Conservation (phyloP, 2,888 invertebrate genomes). For the Pachliopta kotzebuea region DNA sequence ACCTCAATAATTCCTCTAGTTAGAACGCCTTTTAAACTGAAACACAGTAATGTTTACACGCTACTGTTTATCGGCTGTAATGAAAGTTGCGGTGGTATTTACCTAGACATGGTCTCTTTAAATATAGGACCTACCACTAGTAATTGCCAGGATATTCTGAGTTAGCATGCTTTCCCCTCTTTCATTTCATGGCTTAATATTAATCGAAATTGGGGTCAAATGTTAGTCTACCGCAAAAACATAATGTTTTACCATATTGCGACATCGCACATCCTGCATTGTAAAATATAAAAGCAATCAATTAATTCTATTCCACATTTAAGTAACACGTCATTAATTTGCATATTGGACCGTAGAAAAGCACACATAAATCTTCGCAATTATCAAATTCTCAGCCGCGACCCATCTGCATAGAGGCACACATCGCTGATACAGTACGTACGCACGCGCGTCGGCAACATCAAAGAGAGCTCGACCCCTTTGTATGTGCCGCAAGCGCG, state of each 20-base stretch:
- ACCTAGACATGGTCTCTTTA: too few relatives aligned
- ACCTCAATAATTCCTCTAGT: too few relatives aligned
- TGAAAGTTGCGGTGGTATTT: too few relatives aligned
- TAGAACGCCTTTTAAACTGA: too few relatives aligned
- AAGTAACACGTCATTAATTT: slow-evolving; percentile 33
- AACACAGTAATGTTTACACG: too few relatives aligned
- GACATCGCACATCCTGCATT: slow-evolving; percentile 7
- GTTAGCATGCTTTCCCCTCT: too few relatives aligned
- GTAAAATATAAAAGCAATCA: slow-evolving; percentile 21
- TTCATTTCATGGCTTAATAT: too few relatives aligned
- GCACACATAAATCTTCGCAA: slow-evolving; percentile 76
- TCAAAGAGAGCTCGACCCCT: slow-evolving; percentile 78
- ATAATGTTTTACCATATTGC: background rate
- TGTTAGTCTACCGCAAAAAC: too few relatives aligned
- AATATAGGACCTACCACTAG: too few relatives aligned
- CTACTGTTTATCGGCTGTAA: too few relatives aligned
- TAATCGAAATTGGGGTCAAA: too few relatives aligned
- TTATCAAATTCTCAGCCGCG: slow-evolving; percentile 75
- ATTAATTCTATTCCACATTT: slow-evolving; percentile 30
- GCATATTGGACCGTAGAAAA: slow-evolving; percentile 40
- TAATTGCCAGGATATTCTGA: too few relatives aligned
- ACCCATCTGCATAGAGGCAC: slow-evolving; percentile 76
- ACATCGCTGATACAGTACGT: slow-evolving; percentile 51
- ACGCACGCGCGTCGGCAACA: slow-evolving; percentile 76
- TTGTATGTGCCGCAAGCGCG: slow-evolving; percentile 74